These are phyloP conservation scores for Paraescarpia echinospica DNA, from an alignment of 1,140 invertebrate species.

Conservation along the genomic window DNA sequence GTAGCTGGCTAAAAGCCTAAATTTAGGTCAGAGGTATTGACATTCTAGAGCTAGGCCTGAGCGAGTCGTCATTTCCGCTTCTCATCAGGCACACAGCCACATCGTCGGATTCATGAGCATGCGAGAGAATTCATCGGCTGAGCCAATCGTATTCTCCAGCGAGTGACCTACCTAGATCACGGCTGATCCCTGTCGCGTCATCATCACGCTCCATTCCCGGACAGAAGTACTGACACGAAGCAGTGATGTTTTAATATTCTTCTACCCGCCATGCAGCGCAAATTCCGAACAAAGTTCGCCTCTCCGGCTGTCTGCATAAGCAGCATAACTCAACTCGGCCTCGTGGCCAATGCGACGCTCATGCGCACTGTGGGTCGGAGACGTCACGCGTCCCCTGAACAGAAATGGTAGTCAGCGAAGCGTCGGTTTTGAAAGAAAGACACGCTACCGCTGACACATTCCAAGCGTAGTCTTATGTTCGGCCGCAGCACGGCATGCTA, in stretches of 20 bases:
- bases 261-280: background rate
- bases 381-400: background rate
- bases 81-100: background rate
- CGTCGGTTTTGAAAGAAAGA: background rate
- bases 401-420: background rate
- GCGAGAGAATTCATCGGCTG: background rate
- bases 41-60: background rate
- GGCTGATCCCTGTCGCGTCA: background rate
- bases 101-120: background rate
- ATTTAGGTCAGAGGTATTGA: background rate
- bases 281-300: background rate
- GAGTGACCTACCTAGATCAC: background rate
- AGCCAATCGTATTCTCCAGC: background rate
- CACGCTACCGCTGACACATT: background rate
- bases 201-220: background rate
- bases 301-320: background rate
- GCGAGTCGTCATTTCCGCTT: background rate
- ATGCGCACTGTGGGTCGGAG: background rate
- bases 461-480: background rate
- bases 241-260: background rate
- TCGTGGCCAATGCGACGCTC: background rate
- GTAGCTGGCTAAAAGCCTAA: background rate
- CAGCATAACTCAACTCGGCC: background rate
- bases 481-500: background rate
- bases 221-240: background rate